Evolutionary conservation across 2,888 invertebrate species (phyloP).

Genomic region (Piscicola geometra): DNA sequence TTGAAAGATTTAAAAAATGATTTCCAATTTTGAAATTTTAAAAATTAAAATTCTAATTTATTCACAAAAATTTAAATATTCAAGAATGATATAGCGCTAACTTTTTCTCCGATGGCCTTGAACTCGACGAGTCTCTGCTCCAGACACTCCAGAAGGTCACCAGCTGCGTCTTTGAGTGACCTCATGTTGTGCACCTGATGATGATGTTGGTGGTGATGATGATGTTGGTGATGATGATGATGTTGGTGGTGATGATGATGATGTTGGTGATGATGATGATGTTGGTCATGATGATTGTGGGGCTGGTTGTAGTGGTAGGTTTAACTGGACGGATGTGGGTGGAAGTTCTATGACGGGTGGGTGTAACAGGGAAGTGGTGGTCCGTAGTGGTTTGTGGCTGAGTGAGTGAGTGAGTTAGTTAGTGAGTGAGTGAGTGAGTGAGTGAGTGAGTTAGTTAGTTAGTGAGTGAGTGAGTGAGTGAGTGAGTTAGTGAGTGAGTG

Average conservation of each 20-base stretch:
- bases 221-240: not conserved
- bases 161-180: conserved; percentile 17
- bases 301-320: not conserved
- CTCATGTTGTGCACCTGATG: conserved; percentile 32
- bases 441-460: not conserved
- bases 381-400: not conserved
- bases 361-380: not conserved
- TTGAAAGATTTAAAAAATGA: no score
- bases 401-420: no score
- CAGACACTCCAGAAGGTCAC: conserved; percentile 17
- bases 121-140: conserved; percentile 33
- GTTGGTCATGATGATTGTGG: not conserved
- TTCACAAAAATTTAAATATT: no score
- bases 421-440: no score
- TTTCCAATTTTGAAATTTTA: no score
- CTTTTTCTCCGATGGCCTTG: conserved; percentile 35
- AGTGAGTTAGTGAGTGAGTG: not conserved
- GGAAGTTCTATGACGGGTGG: not conserved
- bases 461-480: not conserved
- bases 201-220: not conserved
- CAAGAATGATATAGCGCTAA: no score
- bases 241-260: not conserved
- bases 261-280: no score
- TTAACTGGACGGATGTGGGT: not conserved
- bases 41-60: no score